These are phyloP conservation scores for Cataglyphis altisquamis DNA, from an alignment of 2,888 invertebrate species.

Conservation along the genomic window DNA sequence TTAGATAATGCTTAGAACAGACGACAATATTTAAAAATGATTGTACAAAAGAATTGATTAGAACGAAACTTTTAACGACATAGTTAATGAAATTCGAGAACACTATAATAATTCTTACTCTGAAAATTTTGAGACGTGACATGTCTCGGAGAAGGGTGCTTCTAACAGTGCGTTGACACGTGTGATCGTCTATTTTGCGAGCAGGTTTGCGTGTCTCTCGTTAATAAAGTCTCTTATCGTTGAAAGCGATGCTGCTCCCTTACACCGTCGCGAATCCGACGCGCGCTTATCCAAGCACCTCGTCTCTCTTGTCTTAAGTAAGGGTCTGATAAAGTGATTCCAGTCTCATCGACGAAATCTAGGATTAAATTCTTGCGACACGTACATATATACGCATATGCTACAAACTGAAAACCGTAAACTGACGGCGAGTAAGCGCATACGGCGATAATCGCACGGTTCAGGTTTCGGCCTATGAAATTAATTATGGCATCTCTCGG, in stretches of 20 bases:
- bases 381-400: not conserved
- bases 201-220: slow-evolving; percentile 32
- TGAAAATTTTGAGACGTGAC: slow-evolving; percentile 14
- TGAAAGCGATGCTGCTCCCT: slow-evolving; percentile 53
- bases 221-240: slow-evolving; percentile 57
- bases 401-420: slow-evolving; percentile 35
- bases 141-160: not conserved
- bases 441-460: slow-evolving; percentile 21
- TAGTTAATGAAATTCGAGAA: not conserved
- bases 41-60: not conserved
- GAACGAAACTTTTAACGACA: not conserved
- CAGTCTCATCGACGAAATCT: slow-evolving; percentile 35
- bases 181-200: slow-evolving; percentile 12
- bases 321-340: slow-evolving; percentile 49
- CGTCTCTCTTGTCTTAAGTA: slow-evolving; percentile 26
- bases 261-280: slow-evolving; percentile 43
- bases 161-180: slow-evolving; percentile 42
- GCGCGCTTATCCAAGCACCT: slow-evolving; percentile 44
- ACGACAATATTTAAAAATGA: not conserved
- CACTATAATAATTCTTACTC: not conserved
- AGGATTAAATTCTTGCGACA: not conserved
- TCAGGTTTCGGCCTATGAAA: slow-evolving; percentile 39
- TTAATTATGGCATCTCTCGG: slow-evolving; percentile 45
- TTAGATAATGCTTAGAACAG: not conserved
- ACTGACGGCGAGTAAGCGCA: slow-evolving; percentile 4